Evolutionary conservation across 2,888 invertebrate species (phyloP), one percentile per base, ranked within the genome.

Genomic region (Seladonia tumulorum): DNA sequence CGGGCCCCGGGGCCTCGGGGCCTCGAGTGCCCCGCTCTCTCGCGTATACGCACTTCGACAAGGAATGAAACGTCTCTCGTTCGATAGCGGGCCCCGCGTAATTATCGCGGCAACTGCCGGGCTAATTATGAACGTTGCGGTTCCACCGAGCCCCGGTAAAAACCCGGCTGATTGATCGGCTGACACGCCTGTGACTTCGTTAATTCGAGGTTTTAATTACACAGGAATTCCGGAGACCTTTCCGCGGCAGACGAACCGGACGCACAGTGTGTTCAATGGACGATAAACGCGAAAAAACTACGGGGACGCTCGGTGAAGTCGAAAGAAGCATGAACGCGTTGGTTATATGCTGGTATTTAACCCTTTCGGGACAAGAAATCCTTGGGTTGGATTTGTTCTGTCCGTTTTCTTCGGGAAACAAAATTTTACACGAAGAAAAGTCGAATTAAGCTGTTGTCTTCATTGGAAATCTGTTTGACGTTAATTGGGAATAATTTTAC

Each of bases 201-300:
- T 86, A 82, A 86, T 86, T 76, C 53, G 72, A n/a, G 76, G 79
- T 73, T 79, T 79, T 78, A 81, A 86, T 81, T 81, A 66, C 71
- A 25, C 18, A 7, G 8, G 70, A 76, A 73, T 79, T 76, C 76
- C 71, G 45, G 70, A n/a, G 70, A 70, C 14, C 70, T 70, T 42
- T 22, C 42, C 42, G 42, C 42, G 1, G 35, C 35, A 18, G 66
- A 39, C 8, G 66, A 66, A 42, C 42, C 39, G 5, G 70, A 22
- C 39, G 68, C 68, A 12, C 68, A 68, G 39, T 68, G 12, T 7
- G 68, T 68, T 35, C 22, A 22, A 35, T 39, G 7, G 29, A 63
- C 63, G 29, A 63, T 29, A 29, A 18, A 29, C 5, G 2, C 7
- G 63, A 29, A 29, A 63, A 63, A 63, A 63, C 29, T 4, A 5